Percentiles rank a stretch among this genome's conserved stretches.
Conservation (phyloP, 2,797 vertebrate genomes). For the Neosilurus hyrtlii region DNA sequence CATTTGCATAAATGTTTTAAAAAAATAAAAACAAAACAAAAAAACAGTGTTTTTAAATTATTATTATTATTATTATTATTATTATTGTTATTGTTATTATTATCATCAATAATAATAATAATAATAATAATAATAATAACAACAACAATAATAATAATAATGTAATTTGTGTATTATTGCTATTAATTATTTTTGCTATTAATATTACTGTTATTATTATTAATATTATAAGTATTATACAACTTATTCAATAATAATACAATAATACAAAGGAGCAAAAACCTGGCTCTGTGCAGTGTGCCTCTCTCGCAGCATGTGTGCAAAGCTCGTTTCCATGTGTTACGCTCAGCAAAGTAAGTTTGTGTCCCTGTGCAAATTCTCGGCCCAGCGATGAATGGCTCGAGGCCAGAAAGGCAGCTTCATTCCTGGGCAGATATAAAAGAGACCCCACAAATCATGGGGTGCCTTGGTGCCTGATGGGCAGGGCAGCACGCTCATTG, state of each 20-base stretch:
- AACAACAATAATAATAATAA: not conserved
- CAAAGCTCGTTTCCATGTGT: constrained; percentile 34
- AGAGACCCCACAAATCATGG: constrained; percentile 67
- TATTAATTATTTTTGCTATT: not conserved
- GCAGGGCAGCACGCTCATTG: constrained; percentile 47
- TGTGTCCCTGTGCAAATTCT: constrained; percentile 35
- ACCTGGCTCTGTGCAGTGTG: not conserved
- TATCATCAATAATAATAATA: not conserved
- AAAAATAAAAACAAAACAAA: not conserved
- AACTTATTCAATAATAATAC: not conserved
- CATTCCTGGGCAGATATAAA: constrained; percentile 66
- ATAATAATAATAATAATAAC: not conserved
- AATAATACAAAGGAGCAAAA: not conserved
- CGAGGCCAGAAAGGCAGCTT: constrained; percentile 61
- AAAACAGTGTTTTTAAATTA: not conserved
- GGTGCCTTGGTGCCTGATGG: constrained; percentile 53
- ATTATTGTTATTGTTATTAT: constrained; percentile 11
- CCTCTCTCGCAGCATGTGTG: not conserved
- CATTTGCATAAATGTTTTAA: constrained; percentile 38
- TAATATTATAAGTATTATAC: not conserved
- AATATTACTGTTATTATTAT: not conserved
- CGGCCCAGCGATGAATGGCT: constrained; percentile 62
- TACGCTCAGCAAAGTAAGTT: not conserved
- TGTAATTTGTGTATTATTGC: not conserved
- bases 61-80: constrained; percentile 11